Evolutionary conservation across 2,797 vertebrate species (phyloP).

Genomic region (Alouatta caraya): DNA sequence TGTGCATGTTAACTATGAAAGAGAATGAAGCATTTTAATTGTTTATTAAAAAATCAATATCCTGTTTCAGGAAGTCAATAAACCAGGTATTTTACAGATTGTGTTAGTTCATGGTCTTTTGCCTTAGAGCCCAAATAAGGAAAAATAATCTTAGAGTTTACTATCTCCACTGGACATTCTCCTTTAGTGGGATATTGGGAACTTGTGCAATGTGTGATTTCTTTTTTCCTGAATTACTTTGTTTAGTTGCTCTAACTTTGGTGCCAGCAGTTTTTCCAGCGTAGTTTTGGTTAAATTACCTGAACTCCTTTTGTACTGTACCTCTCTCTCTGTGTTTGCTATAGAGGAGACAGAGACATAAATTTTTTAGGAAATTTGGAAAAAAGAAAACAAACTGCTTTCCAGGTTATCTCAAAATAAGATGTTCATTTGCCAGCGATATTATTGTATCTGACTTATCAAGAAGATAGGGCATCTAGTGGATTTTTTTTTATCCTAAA

Average conservation of each 20-base stretch:
- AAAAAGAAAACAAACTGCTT: not conserved
- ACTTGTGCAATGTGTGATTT: not conserved
- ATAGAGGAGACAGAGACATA: not conserved
- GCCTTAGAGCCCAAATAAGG: not conserved
- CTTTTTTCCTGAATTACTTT: not conserved
- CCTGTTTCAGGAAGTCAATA: constrained; percentile 18
- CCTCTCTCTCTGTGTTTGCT: not conserved
- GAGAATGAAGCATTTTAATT: constrained; percentile 9
- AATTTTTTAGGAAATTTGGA: not conserved
- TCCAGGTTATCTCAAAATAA: not conserved
- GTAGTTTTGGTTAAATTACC: not conserved
- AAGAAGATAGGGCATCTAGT: not conserved
- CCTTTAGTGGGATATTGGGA: not conserved
- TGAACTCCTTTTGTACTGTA: not conserved
- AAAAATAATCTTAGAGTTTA: not conserved
- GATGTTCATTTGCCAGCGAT: not conserved
- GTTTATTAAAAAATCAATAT: constrained; percentile 50
- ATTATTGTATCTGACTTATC: not conserved
- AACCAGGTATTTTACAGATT: not conserved
- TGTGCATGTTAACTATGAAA: constrained; percentile 14
- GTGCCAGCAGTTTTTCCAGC: not conserved
- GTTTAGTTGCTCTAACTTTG: not conserved
- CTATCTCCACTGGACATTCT: not conserved
- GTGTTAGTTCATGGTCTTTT: constrained; percentile 30
- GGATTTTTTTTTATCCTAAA: not conserved